Percentiles rank a stretch among this genome's conserved stretches.
These are phyloP conservation scores for Megalurothrips usitatus DNA, from an alignment of 2,888 invertebrate genomes.

Conservation along the genomic window DNA sequence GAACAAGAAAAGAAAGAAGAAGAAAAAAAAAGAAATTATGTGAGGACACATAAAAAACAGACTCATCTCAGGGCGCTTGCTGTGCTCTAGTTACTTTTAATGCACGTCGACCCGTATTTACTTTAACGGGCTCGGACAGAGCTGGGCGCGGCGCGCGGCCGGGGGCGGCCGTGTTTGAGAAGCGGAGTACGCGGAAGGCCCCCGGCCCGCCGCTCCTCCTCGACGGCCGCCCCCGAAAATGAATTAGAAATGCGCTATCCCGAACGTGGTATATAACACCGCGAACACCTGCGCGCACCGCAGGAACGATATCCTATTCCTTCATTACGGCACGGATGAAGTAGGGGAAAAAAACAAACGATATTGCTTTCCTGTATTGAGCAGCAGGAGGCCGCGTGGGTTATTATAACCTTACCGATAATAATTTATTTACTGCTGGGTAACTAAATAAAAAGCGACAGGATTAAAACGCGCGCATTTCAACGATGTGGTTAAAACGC, in stretches of 20 bases:
- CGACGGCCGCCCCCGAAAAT: background rate
- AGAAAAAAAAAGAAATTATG: background rate
- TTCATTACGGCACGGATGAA: too few species aligned
- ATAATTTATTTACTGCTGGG: too few species aligned
- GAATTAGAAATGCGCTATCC: background rate
- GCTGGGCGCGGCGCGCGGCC: background rate
- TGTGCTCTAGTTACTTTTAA: background rate
- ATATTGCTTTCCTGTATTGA: too few species aligned
- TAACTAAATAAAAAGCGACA: too few species aligned
- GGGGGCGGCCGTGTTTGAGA: background rate
- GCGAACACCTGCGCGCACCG: too few species aligned
- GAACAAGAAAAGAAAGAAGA: background rate
- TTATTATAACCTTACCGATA: too few species aligned
- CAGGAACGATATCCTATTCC: too few species aligned
- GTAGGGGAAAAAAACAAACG: too few species aligned
- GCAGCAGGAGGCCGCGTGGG: too few species aligned
- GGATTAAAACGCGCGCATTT: too few species aligned
- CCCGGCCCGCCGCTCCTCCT: background rate
- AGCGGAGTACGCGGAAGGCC: background rate
- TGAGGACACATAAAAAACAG: background rate
- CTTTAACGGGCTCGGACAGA: background rate
- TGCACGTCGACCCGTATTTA: slow-evolving; percentile 3
- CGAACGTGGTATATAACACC: too few species aligned
- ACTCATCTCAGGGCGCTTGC: background rate
- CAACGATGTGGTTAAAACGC: too few species aligned